Base-by-base conservation (phyloP, 2,113 vertebrate species). In the Crotalus tigris region DNA sequence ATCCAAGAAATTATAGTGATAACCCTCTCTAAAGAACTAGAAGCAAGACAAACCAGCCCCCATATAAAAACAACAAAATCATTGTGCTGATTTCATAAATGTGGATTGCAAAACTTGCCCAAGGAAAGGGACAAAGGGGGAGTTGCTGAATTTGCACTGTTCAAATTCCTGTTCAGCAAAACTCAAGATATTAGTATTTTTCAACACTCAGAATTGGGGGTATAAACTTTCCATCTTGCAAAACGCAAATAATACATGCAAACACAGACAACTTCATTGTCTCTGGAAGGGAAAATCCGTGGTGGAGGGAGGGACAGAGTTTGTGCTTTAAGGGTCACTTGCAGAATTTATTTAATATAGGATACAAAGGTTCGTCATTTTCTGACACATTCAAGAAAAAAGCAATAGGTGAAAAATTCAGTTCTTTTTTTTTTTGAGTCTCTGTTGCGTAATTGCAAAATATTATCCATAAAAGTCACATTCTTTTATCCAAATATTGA, bases 361-460 rank as follows among this genome's bases (percentile, higher is more conserved):
- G 98, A 95, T 97, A 94, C 97, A 97, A 96, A 97, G 94, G 97
- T 98, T 98, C 98, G 99, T 98, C 98, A 99, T 99, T 99, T 99
- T 98, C 98, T 98, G 97, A 97, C 96, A 97, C 97, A 98, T 98
- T 96, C 92, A 97, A 97, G 97, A 96, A 97, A 97, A 95, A 89
- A 97, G 93, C 33, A 39, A 39, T 44, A 39, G 96, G 95, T 97
- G 97, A 97, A 98, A 97, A 97, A 97, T 97, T 97, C 97, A 97
- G 97, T 95, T 97, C 97, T 95, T 97, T 39, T 39, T 39, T 39
- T 97, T 98, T 97, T 98, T 97, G 98, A 98, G 97, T 97, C 96
- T 97, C 96, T 95, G 96, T 97, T 98, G 98, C 98, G 98, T 98
- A 96, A 97, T 97, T 97, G 98, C 98, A 98, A 98, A 98, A 98